phyloP scores from a whole-genome alignment of 2,797 vertebrate genomes.

The Tinamus major region DNA sequence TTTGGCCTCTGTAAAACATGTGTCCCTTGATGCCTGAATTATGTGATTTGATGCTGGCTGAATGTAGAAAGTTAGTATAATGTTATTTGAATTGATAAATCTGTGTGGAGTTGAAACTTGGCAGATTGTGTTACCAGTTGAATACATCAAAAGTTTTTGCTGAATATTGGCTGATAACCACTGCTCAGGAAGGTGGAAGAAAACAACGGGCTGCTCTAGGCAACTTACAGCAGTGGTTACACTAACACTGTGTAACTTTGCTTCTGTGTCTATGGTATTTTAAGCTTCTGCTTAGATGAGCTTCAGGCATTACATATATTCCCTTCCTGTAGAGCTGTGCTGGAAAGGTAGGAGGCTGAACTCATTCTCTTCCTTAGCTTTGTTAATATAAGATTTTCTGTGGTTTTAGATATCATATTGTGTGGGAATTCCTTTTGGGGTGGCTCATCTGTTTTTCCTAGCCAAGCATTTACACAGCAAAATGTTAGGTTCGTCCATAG shows the following conservation, averaged over 20 bases:
- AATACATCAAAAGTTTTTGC: not conserved
- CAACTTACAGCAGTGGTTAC: not conserved
- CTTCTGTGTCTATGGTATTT: not conserved
- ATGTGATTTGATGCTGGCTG: not conserved
- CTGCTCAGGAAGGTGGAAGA: not conserved
- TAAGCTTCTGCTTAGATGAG: not conserved
- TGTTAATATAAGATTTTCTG: not conserved
- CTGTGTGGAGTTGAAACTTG: not conserved
- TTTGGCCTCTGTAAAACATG: accelerated
- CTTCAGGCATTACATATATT: accelerated
- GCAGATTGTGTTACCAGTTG: accelerated
- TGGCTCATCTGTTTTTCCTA: not conserved
- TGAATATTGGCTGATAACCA: accelerated
- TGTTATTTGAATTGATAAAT: not conserved
- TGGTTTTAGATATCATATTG: not conserved
- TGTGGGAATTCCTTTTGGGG: not conserved
- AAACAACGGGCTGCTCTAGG: accelerated
- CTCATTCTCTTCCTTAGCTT: not conserved
- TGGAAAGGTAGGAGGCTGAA: not conserved
- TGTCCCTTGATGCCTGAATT: not conserved
- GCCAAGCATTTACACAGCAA: not conserved
- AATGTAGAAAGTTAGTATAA: not conserved
- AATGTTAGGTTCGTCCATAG: not conserved
- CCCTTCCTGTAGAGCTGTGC: not conserved
- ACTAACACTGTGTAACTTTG: not conserved